Base-by-base conservation (phyloP, 2,797 vertebrate species). In the Coranthus polyacanthus region DNA sequence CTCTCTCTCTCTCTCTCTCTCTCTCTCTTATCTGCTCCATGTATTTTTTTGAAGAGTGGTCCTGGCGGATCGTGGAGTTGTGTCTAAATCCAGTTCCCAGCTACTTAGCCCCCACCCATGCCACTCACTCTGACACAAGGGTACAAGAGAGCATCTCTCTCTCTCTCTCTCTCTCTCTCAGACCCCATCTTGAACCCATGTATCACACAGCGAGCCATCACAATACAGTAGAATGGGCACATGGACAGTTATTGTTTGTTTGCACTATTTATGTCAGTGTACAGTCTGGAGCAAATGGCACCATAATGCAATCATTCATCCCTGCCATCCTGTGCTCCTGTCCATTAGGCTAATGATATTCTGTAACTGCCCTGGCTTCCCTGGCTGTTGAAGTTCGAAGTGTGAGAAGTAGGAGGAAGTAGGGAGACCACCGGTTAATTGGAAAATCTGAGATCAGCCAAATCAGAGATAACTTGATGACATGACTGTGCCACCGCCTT, bases 241-340 rank as follows among this genome's bases (percentile, higher is more conserved):
- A 71, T 36, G 73, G 80, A 87, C 82, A 75, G 79, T 84, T 84
- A 82, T 87, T 89, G 77, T 90, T 89, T 84, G 79, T 88, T 89
- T 85, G 80, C 77, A 83, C 85, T 83, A 84, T 88, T 84, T 79
- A 88, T 77, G 78, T 87, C 82, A 77, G 45, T 79, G 75, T 72
- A 78, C 71, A 78, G 79, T 82, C 77, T 76, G 70, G 49, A 9
- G 84, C 68, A 86, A 89, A 88, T 89, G 82, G 80, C 76, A 68
- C 62, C 44, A 1, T 88, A 85, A 88, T 89, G 72, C 65, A 88
- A 87, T 89, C 79, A 88, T 75, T 90, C 83, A 88, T 86, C 81
- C 75, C 37, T 64, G 75, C 83, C 66, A 46, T 84, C 68, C 71
- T 34, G 52, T 4, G 54, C 83, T 75, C 72, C 74, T 32, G 72